Base-by-base conservation (phyloP, 2,888 invertebrate species). In the Pheosia gnoma region DNA sequence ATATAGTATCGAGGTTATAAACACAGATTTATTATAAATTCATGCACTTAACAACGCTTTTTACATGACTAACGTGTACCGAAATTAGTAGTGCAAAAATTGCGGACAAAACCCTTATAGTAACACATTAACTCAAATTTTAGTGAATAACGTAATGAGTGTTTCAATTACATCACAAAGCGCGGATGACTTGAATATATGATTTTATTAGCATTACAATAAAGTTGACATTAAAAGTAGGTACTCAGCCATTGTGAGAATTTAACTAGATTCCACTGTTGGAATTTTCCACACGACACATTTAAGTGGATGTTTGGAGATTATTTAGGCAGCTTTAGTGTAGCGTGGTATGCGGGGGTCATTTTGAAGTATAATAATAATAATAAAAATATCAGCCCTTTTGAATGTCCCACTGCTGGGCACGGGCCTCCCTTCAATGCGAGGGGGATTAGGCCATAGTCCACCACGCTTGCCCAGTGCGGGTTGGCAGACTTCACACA, bases 171-270 rank as follows among this genome's bases (percentile, higher is more conserved):
- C 63, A 68, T 36, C 13, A 62, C 61, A 66, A 58, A 53, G 61
- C 63, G 62, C 53, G 57, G 65, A 68, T 58, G 61, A 61, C 58
- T 59, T 71, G 25, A 25, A 25, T 63, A 61, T 63, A 62, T 72
- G 65, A 73, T 72, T 72, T 70, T 67, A 68, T 68, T 67, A 51
- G 62, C 63, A 68, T 67, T 65, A 73, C 62, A 61, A 43, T 43
- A 43, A 43, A 43, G 58, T 41, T 59, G 66, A 66, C 66, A 68
- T 72, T 70, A 71, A 72, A 71, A 68, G 61, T 43, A 43, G 10
- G 43, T 72, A 59, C 62, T 61, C 38, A 62, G 60, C 59, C 58
- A 53, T 68, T 65, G 4, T 45, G 13, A 53, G 38, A 1, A 3
- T 36, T 52, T 52, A 36, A 36, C 9, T 52, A 9, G 36, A 36